Evolutionary conservation across 2,113 vertebrate species (phyloP).

Genomic region (Orcinus orca): DNA sequence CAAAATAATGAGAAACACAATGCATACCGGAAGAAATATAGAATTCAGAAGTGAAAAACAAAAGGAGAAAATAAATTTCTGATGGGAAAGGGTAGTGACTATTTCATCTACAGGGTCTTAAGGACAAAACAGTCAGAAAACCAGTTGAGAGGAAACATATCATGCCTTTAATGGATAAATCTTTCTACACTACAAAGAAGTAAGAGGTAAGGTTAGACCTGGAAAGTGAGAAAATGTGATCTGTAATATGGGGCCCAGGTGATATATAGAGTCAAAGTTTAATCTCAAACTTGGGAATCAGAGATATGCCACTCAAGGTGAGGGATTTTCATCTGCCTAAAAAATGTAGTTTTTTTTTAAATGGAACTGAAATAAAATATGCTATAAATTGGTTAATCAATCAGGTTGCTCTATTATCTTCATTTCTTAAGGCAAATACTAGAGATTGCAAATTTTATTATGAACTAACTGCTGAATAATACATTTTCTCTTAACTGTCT

Average conservation of each 20-base stretch:
- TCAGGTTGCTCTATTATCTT: neutral
- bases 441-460: neutral
- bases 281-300: neutral
- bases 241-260: neutral
- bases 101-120: neutral
- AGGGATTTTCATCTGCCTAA: neutral
- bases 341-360: neutral
- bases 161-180: neutral
- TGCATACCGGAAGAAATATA: neutral
- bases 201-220: neutral
- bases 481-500: neutral
- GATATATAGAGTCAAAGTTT: neutral
- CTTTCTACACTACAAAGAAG: neutral
- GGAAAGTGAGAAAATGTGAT: neutral
- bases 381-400: neutral
- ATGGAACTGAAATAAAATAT: neutral
- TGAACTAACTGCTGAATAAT: conserved; percentile 22
- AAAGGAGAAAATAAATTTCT: neutral
- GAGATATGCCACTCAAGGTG: neutral
- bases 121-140: neutral
- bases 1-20: neutral
- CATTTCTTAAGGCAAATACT: neutral
- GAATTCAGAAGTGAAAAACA: neutral
- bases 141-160: neutral
- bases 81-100: too few relatives aligned